phyloP scores from a whole-genome alignment of 2,888 invertebrate species.

The Muschampia plurimacula region DNA sequence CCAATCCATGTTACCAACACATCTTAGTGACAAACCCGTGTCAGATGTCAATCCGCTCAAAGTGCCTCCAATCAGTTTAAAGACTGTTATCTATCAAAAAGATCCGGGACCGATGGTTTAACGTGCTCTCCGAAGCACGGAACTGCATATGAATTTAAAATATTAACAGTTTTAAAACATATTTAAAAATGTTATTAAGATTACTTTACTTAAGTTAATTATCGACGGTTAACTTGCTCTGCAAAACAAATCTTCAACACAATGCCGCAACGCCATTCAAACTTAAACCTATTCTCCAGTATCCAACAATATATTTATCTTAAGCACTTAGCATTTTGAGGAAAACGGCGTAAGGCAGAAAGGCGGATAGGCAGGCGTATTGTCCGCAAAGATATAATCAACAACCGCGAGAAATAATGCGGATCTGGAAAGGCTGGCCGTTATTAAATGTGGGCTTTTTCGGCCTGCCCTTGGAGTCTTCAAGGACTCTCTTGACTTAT shows the following conservation, averaged over 20 bases:
- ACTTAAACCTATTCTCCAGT: slow-evolving; percentile 12
- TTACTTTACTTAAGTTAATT: no score
- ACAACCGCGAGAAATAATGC: slow-evolving; percentile 33
- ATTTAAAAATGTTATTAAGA: no score
- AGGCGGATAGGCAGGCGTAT: slow-evolving; percentile 44
- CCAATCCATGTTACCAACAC: no score
- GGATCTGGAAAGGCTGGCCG: slow-evolving; percentile 29
- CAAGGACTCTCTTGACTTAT: slow-evolving; percentile 17
- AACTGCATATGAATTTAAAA: no score
- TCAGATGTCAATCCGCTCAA: no score
- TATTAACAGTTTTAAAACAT: no score
- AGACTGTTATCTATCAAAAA: no score
- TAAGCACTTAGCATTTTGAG: slow-evolving; percentile 26
- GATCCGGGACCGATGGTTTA: no score
- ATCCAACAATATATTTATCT: slow-evolving; percentile 11
- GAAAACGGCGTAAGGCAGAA: slow-evolving; percentile 39
- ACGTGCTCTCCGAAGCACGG: no score
- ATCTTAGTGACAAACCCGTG: no score
- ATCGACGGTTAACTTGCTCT: not conserved
- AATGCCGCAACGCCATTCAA: slow-evolving; percentile 4
- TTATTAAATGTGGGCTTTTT: slow-evolving; percentile 28
- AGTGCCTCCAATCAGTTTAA: no score
- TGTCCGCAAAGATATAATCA: slow-evolving; percentile 50
- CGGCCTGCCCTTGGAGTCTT: slow-evolving; percentile 15
- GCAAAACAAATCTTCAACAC: not conserved